Percentiles rank a stretch among this genome's conserved stretches.
phyloP scores from a whole-genome alignment of 2,113 vertebrate genomes.

The Clarias macrocephalus region DNA sequence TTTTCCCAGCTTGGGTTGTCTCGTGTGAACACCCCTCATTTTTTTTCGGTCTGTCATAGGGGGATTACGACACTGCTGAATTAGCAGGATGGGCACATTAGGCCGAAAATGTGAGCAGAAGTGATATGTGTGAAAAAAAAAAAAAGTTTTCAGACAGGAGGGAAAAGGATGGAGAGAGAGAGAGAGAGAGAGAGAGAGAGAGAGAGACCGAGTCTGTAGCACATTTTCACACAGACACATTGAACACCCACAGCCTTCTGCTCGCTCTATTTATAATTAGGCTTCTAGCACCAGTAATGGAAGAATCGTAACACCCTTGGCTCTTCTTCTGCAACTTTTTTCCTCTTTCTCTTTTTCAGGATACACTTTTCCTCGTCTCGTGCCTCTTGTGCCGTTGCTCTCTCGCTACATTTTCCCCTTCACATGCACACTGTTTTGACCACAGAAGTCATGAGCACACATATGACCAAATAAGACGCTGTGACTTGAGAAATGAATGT shows the following conservation, averaged over 20 bases:
- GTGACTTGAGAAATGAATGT: conserved; percentile 76
- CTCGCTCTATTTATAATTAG: conserved; percentile 61
- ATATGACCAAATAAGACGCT: conserved; percentile 70
- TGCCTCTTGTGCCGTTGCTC: conserved; percentile 56
- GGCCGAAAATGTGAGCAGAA: conserved; percentile 45
- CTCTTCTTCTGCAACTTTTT: conserved; percentile 42
- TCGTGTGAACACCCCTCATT: conserved; percentile 28
- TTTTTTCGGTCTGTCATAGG: conserved; percentile 37
- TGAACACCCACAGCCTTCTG: conserved; percentile 63
- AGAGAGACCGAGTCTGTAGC: conserved; percentile 44
- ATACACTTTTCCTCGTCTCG: conserved; percentile 15
- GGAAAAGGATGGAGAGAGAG: conserved; percentile 33
- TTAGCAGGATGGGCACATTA: conserved; percentile 52
- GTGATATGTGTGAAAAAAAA: conserved; percentile 44
- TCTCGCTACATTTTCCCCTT: conserved; percentile 53
- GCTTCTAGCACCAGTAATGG: conserved; percentile 60
- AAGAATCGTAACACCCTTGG: conserved; percentile 49
- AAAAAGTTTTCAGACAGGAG: conserved; percentile 44
- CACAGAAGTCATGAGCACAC: conserved; percentile 71
- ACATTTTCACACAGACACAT: conserved; percentile 56
- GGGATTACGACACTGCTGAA: conserved; percentile 48
- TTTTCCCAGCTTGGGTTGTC: conserved; percentile 26
- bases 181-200: conserved; percentile 41
- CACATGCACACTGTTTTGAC: conserved; percentile 74
- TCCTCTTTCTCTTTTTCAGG: not conserved